Evolutionary conservation across 2,888 invertebrate genomes (phyloP).

Genomic region (Drosophila meridiana): DNA sequence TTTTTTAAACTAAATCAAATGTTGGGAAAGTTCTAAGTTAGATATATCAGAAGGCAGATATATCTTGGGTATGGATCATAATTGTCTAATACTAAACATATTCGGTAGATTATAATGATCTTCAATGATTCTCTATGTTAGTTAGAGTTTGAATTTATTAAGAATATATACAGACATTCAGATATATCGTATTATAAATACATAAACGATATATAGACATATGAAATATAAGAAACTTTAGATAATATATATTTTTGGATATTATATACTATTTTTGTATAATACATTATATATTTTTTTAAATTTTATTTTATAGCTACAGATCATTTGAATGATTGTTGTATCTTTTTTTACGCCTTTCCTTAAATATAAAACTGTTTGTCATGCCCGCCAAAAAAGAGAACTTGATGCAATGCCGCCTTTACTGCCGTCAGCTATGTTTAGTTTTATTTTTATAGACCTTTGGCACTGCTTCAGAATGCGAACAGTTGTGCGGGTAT

Average conservation of each 20-base stretch:
- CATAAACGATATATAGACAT: no score
- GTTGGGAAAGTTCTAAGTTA: no score
- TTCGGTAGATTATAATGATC: background rate
- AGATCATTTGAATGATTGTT: background rate
- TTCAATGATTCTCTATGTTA: background rate
- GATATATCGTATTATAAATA: no score
- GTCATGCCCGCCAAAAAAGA: constrained; percentile 9
- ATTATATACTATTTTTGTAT: no score
- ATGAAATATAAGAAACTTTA: no score
- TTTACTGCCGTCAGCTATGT: constrained; percentile 17
- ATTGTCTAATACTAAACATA: background rate
- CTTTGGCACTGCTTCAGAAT: constrained; percentile 52
- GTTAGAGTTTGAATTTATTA: background rate
- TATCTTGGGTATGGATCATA: no score
- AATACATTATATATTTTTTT: background rate
- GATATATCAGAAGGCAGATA: no score
- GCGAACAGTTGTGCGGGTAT: constrained; percentile 24
- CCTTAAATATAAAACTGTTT: constrained; percentile 6
- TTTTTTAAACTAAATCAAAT: no score
- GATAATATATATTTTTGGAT: no score
- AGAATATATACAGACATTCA: no score
- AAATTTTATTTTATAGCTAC: background rate
- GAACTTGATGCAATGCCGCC: constrained; percentile 38
- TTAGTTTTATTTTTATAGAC: constrained; percentile 32
- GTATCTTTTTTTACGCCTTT: background rate